Evolutionary conservation across 2,888 invertebrate genomes (phyloP), one percentile per base, ranked within the genome.

Genomic region (Branchellion lobata): DNA sequence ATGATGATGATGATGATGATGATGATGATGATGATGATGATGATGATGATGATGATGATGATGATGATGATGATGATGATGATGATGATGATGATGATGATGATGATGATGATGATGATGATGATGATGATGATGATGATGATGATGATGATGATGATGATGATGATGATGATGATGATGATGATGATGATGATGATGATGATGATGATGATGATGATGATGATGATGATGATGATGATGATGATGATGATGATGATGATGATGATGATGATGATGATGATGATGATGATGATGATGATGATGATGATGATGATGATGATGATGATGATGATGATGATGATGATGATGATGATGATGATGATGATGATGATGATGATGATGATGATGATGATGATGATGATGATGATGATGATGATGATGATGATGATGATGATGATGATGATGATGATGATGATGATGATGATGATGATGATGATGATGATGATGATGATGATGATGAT

Each of bases 171-270:
- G 72, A 78, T 34, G 72, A 77, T 76, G 75, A 76, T 75, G 27
- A 77, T 78, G 75, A 34, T 75, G 75, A 78, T 78, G 75, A 78
- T 78, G 40, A 78, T 78, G 78, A 78, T 78, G 69, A 73, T 78
- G 78, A 73, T 78, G 72, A 72, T 72, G 72, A 24, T 72, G 33
- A 29, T 29, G 72, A 24, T 72, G 72, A 29, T 36, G 72, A 36
- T 72, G 72, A 72, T 36, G 72, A 72, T 36, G 72, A 29, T 36
- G 72, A 31, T 36, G 72, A 72, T 72, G 72, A 72, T 31, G 72
- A 33, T 31, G 72, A 72, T 31, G 72, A 72, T 36, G 72, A 72
- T 72, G 72, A 33, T 33, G 72, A 72, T 72, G 72, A 29, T 72
- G 72, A 31, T 72, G 72, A 29, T 72, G 31, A 29, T 72, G 18